A percentile compares a stretch with the other conserved stretches of the same genome.
Conservation (phyloP, 2,888 invertebrate genomes). For the Ormyrus thymus region DNA sequence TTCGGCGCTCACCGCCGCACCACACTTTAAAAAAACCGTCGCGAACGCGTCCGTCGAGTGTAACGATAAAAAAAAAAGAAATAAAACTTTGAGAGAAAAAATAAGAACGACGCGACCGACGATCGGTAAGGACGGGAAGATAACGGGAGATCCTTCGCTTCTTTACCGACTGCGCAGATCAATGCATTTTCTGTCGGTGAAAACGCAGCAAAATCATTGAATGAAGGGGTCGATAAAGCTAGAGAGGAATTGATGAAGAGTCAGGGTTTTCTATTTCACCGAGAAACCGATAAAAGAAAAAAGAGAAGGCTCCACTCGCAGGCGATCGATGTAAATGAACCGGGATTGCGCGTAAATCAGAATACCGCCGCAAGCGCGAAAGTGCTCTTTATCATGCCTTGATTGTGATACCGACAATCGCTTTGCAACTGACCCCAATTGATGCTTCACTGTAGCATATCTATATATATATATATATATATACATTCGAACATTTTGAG, state of each 20-base stretch:
- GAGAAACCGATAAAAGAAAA: not conserved
- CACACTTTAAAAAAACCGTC: not conserved
- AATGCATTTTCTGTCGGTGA: too few species aligned
- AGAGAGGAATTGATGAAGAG: too few species aligned
- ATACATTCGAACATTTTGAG: slow-evolving; percentile 54
- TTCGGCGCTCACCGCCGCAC: slow-evolving; percentile 21
- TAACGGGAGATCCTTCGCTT: not conserved
- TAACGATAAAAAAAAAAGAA: not conserved
- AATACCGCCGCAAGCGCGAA: slow-evolving; percentile 49
- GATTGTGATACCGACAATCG: slow-evolving; percentile 62
- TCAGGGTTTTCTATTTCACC: too few species aligned
- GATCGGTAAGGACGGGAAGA: not conserved
- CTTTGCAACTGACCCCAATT: slow-evolving; percentile 63
- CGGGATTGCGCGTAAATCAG: slow-evolving; percentile 51
- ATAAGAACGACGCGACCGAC: not conserved
- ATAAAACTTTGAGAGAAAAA: not conserved
- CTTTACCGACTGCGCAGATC: not conserved
- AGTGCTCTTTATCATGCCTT: slow-evolving; percentile 61
- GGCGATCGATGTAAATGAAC: slow-evolving; percentile 49
- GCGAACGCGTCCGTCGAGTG: too few species aligned
- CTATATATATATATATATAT: slow-evolving; percentile 27
- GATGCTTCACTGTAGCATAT: slow-evolving; percentile 66
- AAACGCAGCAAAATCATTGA: not conserved
- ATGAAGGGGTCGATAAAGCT: too few species aligned
- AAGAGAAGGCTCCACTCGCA: slow-evolving; percentile 16